These are phyloP conservation scores for Drosophila truncata DNA, from an alignment of 1,140 invertebrate genomes.

Conservation along the genomic window DNA sequence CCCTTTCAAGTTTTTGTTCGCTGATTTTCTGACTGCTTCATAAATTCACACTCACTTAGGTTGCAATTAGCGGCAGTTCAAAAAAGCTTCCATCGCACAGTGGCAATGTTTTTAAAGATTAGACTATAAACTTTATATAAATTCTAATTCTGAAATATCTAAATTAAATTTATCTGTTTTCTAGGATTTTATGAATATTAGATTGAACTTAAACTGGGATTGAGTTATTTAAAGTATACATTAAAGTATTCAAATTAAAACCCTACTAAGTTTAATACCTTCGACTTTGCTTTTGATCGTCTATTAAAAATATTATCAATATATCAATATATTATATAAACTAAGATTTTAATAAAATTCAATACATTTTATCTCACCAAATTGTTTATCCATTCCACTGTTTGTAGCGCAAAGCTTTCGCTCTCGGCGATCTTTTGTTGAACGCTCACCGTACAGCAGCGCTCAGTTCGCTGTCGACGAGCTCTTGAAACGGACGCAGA, in stretches of 20 bases:
- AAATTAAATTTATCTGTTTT: too few species aligned
- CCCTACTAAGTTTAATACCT: background rate
- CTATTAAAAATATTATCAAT: background rate
- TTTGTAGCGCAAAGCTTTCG: background rate
- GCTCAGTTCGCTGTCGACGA: constrained; percentile 57
- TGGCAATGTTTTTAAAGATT: background rate
- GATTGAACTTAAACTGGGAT: background rate
- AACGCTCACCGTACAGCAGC: constrained; percentile 32
- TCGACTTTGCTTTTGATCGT: background rate
- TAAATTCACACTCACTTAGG: constrained; percentile 73
- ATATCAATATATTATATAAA: too few species aligned
- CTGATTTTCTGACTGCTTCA: constrained; percentile 50
- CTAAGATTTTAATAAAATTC: background rate
- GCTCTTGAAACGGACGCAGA: constrained; percentile 65
- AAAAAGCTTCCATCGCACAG: constrained; percentile 43
- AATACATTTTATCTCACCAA: background rate
- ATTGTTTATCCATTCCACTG: background rate
- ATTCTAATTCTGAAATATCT: too few species aligned
- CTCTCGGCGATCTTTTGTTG: constrained; percentile 54
- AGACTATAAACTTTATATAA: too few species aligned
- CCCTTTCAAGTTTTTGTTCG: constrained; percentile 44
- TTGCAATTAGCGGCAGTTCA: constrained; percentile 42
- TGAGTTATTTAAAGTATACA: background rate
- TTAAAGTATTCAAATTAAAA: background rate
- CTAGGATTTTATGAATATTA: too few species aligned